Base-by-base conservation (phyloP, 2,113 vertebrate genomes). In the Todiramphus chloris region DNA sequence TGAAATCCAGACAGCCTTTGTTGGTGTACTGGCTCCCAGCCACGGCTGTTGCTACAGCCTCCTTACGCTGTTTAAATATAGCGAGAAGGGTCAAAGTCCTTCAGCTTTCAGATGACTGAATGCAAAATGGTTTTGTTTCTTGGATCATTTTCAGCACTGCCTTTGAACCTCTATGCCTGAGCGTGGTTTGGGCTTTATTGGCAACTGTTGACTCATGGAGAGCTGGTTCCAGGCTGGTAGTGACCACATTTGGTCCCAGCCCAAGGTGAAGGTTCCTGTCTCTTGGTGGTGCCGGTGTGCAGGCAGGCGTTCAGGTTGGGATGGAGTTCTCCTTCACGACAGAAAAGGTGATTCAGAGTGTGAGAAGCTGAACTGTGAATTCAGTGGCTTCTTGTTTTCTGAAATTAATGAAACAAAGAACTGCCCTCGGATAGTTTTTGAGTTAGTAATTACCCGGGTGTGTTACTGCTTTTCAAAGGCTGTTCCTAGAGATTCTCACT, bases 21-120 rank as follows among this genome's bases (percentile, higher is more conserved):
- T 94, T 91, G 0, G 0, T 3, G 0, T 79, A 3, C 24, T 77
- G 82, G 87, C 33, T n/a, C 27, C 16, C n/a, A 62, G 66, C 81
- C 89, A 90, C 2, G 17, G 23, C 77, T 91, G 51, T 63, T 90
- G 44, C 75, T 84, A 37, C 87, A 76, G 83, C 17, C 28, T 79
- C 37, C 89, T 88, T 64, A 39, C 58, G 10, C 51, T 86, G 59
- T 90, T 76, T 62, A 92, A 92, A 80, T 64, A 77, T 8, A 53
- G 13, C 3, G 2, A 94, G 74, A 79, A 86, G 51, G 96, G 92
- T 95, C 95, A 89, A 96, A 98, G 94, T 97, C 95, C 96, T 59
- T 24, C 93, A 76, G 58, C 87, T 93, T 88, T 21, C 50, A 63
- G 67, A 94, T 81, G 79, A 73, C 79, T 69, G 89, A 84, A 83